Conservation (phyloP, 2,888 invertebrate species). For the Suillia variegata region DNA sequence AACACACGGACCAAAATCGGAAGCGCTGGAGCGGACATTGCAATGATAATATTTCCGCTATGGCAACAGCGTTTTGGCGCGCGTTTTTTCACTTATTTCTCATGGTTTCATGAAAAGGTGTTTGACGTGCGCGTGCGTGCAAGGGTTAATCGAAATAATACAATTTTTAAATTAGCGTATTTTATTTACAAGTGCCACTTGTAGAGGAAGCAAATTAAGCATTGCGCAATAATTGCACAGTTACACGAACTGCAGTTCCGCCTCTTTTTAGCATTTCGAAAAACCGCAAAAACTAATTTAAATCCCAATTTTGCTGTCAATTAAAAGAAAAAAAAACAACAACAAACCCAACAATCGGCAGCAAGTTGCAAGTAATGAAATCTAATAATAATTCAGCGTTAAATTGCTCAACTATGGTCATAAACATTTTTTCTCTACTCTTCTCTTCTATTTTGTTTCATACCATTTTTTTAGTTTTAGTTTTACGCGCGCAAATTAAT, state of each 20-base stretch:
- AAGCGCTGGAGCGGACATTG: not conserved
- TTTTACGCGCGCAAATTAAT: too few relatives aligned
- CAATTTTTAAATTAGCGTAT: too few relatives aligned
- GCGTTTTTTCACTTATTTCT: too few relatives aligned
- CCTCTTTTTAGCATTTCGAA: not conserved
- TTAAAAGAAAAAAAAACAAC: constrained; percentile 8
- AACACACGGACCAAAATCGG: not conserved
- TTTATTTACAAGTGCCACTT: too few relatives aligned
- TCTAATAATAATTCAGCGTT: constrained; percentile 5
- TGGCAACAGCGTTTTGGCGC: not conserved
- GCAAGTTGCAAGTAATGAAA: too few relatives aligned
- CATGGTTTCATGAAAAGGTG: not conserved
- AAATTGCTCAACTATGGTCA: constrained; percentile 16
- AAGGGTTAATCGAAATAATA: constrained; percentile 1
- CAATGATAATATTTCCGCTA: not conserved
- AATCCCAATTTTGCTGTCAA: not conserved
- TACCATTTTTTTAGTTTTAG: too few relatives aligned
- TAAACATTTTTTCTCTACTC: not conserved
- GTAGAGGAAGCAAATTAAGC: not conserved
- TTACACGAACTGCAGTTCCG: not conserved
- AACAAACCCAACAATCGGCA: not conserved
- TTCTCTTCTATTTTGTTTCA: too few relatives aligned
- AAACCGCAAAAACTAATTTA: constrained; percentile 15
- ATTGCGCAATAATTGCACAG: not conserved
- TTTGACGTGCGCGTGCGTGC: too few relatives aligned